Conservation (phyloP, 1,140 invertebrate genomes). For the Aphidius gifuensis region DNA sequence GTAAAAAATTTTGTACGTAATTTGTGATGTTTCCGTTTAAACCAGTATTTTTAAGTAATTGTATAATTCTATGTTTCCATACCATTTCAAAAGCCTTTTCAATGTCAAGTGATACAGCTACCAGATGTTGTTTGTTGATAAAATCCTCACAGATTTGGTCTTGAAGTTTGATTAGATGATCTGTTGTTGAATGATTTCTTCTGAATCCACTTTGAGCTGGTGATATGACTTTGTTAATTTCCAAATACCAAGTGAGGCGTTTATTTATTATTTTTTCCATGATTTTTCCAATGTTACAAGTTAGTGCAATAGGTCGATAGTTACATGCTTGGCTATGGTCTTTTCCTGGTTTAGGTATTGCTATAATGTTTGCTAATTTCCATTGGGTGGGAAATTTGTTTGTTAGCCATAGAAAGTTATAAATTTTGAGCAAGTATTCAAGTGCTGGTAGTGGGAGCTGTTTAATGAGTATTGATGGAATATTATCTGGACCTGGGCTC, state of each 20-base stretch:
- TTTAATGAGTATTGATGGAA: conserved; percentile 19
- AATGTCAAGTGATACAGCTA: background rate
- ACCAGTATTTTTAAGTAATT: background rate
- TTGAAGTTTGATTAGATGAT: conserved; percentile 3
- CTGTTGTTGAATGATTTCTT: background rate
- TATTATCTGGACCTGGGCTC: conserved; percentile 17
- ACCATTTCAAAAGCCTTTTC: conserved; percentile 17
- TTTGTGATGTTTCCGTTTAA: conserved; percentile 4
- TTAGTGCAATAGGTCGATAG: conserved; percentile 8
- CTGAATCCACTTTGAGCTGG: conserved; percentile 8
- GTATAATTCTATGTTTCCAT: background rate
- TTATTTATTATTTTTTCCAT: conserved; percentile 12
- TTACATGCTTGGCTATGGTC: background rate
- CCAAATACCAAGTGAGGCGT: conserved; percentile 1
- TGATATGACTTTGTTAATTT: background rate
- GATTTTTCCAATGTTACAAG: conserved; percentile 15
- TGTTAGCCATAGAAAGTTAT: conserved; percentile 7
- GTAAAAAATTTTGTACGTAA: conserved; percentile 6
- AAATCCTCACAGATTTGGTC: background rate
- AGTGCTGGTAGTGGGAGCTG: conserved; percentile 4
- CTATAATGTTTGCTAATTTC: conserved; percentile 7
- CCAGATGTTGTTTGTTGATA: conserved; percentile 1
- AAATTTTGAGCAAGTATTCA: conserved; percentile 6
- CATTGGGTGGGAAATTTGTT: conserved; percentile 1
- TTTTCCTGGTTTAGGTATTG: conserved; percentile 9